Percentiles rank a stretch among this genome's conserved stretches.
Evolutionary conservation across 2,888 invertebrate genomes (phyloP).

Genomic region (Diachrysia chrysitis): DNA sequence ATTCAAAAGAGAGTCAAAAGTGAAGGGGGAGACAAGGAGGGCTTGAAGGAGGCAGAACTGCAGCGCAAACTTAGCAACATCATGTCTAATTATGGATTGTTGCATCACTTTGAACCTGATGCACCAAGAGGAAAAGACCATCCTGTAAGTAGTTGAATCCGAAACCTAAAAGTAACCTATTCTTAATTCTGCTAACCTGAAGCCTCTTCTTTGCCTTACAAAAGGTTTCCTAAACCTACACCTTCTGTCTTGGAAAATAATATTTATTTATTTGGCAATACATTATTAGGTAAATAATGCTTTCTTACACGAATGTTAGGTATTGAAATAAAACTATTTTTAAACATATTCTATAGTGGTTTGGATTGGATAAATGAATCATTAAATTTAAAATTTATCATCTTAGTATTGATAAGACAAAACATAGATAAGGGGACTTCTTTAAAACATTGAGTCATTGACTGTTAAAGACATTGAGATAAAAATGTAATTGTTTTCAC

Average conservation of each 20-base stretch:
- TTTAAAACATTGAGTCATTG: conserved; percentile 5
- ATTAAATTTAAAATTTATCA: conserved; percentile 5
- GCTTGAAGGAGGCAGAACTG: conserved; percentile 94
- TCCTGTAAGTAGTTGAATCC: conserved; percentile 79
- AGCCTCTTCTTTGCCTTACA: too few species aligned
- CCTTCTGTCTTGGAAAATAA: too few species aligned
- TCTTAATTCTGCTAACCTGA: too few species aligned
- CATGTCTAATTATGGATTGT: conserved; percentile 94
- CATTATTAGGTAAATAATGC: too few species aligned
- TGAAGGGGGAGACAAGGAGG: conserved; percentile 96
- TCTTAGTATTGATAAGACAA: not conserved
- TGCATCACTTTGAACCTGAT: conserved; percentile 94
- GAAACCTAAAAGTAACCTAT: too few species aligned
- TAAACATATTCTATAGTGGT: too few species aligned
- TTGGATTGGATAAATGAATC: too few species aligned
- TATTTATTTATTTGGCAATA: too few species aligned
- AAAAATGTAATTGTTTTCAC: conserved; percentile 38
- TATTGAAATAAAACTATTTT: too few species aligned
- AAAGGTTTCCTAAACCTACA: too few species aligned
- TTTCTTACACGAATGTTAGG: too few species aligned
- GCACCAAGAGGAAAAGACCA: conserved; percentile 90
- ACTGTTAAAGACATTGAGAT: conserved; percentile 36
- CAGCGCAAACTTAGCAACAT: conserved; percentile 94
- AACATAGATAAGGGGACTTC: not conserved
- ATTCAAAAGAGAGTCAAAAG: conserved; percentile 94